phyloP scores from a whole-genome alignment of 2,797 vertebrate genomes.

The Syngnathus acus region DNA sequence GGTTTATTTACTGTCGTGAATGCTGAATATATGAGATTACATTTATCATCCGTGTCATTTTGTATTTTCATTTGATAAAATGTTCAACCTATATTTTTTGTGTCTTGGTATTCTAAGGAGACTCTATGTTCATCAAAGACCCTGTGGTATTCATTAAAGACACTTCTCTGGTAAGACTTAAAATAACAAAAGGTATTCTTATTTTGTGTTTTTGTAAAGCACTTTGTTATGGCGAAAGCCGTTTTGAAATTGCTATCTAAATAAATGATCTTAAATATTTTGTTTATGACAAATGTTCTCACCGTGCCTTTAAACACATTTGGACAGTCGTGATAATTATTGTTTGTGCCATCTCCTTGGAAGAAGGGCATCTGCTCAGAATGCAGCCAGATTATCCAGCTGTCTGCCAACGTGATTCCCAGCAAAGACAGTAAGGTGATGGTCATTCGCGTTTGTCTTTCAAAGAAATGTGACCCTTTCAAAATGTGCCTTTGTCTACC shows the following conservation, averaged over 20 bases:
- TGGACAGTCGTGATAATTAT: background rate
- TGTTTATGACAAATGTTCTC: no score
- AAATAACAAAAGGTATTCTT: background rate
- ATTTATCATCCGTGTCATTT: background rate
- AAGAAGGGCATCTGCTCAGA: conserved; percentile 55
- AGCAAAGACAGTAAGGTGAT: conserved; percentile 53
- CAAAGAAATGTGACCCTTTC: background rate
- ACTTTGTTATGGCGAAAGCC: no score
- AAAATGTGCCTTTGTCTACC: background rate
- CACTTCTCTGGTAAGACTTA: conserved; percentile 28
- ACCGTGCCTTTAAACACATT: background rate
- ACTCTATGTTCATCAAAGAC: conserved; percentile 40
- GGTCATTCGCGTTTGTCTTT: background rate
- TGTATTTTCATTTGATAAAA: background rate
- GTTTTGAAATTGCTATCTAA: no score
- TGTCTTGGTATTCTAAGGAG: conserved; percentile 29
- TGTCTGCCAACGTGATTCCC: conserved; percentile 57
- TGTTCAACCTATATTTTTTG: background rate
- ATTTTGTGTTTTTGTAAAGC: no score
- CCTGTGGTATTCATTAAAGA: conserved; percentile 15
- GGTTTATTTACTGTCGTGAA: background rate
- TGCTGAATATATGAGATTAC: background rate
- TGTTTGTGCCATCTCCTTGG: conserved; percentile 9
- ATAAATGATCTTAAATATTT: no score
- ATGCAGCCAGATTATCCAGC: conserved; percentile 55